A percentile compares a stretch with the other conserved stretches of the same genome.
Conservation (phyloP, 2,797 vertebrate genomes). For the Dryobates pubescens region DNA sequence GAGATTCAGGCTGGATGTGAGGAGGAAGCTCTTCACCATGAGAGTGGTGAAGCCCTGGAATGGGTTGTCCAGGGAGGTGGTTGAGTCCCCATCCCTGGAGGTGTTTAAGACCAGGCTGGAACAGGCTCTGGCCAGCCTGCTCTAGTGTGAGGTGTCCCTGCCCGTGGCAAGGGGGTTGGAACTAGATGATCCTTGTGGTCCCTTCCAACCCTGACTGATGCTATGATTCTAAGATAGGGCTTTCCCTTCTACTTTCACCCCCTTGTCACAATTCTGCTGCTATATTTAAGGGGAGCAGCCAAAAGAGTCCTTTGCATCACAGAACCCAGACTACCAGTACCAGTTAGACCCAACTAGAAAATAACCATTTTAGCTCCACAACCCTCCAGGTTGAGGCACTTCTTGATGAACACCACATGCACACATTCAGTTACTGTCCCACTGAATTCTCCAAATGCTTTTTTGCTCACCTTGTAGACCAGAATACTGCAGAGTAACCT, state of each 20-base stretch:
- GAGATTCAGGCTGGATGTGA: no score
- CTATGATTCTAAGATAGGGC: background rate
- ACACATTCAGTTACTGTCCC: background rate
- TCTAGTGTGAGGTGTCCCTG: no score
- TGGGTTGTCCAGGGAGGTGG: no score
- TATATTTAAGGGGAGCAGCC: background rate
- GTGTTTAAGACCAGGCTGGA: no score
- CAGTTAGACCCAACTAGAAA: background rate
- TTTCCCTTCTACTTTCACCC: fast-evolving
- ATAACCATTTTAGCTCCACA: background rate
- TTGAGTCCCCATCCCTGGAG: no score
- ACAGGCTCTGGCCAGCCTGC: no score
- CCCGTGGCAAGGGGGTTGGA: no score
- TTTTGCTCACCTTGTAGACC: conserved; percentile 73
- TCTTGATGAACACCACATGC: background rate
- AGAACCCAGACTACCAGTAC: background rate
- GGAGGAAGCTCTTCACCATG: no score
- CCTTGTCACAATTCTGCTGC: background rate
- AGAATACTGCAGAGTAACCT: conserved; percentile 74
- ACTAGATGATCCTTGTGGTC: no score
- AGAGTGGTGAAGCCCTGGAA: no score
- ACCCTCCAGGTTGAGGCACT: background rate
- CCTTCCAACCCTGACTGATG: no score
- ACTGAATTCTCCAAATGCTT: background rate
- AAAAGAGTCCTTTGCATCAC: background rate